Evolutionary conservation across 2,113 vertebrate genomes (phyloP).

Genomic region (Gallinago media): DNA sequence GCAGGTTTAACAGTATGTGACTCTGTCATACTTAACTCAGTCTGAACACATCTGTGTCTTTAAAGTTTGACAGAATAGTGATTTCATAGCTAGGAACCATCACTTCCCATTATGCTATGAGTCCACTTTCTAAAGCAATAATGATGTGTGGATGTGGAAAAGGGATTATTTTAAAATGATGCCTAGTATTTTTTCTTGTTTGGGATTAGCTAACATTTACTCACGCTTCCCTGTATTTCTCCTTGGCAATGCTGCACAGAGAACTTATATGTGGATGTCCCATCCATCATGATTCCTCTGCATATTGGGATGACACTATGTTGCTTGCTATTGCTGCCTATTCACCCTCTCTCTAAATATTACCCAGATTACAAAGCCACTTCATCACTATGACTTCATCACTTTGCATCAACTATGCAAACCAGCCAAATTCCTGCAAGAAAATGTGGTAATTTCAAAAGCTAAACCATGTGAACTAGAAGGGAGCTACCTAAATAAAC

Average conservation of each 20-base stretch:
- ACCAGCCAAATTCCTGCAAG: neutral
- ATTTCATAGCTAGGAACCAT: neutral
- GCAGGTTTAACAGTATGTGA: constrained; percentile 52
- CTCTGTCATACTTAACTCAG: constrained; percentile 40
- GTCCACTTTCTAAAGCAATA: neutral
- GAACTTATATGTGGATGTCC: neutral
- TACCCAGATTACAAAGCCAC: neutral
- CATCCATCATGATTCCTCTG: rapidly evolving
- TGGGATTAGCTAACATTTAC: neutral
- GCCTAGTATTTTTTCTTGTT: neutral
- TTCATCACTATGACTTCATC: no score
- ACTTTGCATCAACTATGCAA: neutral
- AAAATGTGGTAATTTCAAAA: neutral
- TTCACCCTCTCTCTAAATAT: neutral
- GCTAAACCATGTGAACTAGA: neutral
- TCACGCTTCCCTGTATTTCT: neutral
- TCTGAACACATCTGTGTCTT: constrained; percentile 42
- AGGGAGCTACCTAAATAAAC: neutral
- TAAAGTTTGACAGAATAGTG: neutral
- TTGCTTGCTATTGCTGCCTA: neutral
- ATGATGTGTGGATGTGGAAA: neutral
- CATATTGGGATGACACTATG: neutral
- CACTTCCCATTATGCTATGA: neutral
- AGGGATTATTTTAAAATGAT: neutral
- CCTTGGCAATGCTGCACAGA: neutral